Percentiles rank a stretch among this genome's conserved stretches.
Conservation (phyloP, 1,140 invertebrate genomes). For the Saccostrea cuccullata region DNA sequence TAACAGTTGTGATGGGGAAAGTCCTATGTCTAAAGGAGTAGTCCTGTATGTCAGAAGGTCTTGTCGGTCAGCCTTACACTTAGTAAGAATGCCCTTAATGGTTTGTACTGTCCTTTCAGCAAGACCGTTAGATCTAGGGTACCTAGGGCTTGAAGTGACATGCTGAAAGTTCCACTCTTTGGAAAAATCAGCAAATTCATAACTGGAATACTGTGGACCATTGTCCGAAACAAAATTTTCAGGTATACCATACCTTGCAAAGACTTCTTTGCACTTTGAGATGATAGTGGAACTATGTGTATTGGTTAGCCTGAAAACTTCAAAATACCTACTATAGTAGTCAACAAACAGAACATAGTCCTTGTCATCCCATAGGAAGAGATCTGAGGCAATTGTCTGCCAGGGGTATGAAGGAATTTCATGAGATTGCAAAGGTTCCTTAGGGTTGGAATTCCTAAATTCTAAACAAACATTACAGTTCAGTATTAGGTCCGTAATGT, state of each 20-base stretch:
- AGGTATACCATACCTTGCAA: slow-evolving; percentile 51
- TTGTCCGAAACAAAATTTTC: slow-evolving; percentile 56
- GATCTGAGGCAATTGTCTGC: slow-evolving; percentile 50
- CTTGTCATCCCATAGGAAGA: slow-evolving; percentile 50
- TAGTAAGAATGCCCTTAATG: slow-evolving; percentile 55
- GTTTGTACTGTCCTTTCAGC: slow-evolving; percentile 62
- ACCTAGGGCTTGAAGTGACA: slow-evolving; percentile 52
- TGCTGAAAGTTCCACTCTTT: slow-evolving; percentile 45
- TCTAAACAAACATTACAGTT: slow-evolving; percentile 58
- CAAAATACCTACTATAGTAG: slow-evolving; percentile 57
- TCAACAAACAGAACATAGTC: slow-evolving; percentile 54
- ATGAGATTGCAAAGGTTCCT: slow-evolving; percentile 53
- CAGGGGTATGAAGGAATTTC: slow-evolving; percentile 54
- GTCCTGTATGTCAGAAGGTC: slow-evolving; percentile 30
- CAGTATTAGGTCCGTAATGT: slow-evolving; percentile 60
- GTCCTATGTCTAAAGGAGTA: slow-evolving; percentile 11
- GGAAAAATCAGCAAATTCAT: slow-evolving; percentile 30
- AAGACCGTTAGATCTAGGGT: slow-evolving; percentile 58
- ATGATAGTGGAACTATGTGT: too few species aligned
- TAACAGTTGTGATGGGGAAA: slow-evolving; percentile 36
- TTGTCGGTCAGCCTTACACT: slow-evolving; percentile 22
- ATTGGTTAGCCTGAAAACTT: slow-evolving; percentile 56
- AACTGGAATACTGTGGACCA: slow-evolving; percentile 48
- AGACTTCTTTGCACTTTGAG: slow-evolving; percentile 43
- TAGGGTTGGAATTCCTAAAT: slow-evolving; percentile 46